These are phyloP conservation scores for Orthosia incerta DNA, from an alignment of 2,888 invertebrate species.

Conservation along the genomic window DNA sequence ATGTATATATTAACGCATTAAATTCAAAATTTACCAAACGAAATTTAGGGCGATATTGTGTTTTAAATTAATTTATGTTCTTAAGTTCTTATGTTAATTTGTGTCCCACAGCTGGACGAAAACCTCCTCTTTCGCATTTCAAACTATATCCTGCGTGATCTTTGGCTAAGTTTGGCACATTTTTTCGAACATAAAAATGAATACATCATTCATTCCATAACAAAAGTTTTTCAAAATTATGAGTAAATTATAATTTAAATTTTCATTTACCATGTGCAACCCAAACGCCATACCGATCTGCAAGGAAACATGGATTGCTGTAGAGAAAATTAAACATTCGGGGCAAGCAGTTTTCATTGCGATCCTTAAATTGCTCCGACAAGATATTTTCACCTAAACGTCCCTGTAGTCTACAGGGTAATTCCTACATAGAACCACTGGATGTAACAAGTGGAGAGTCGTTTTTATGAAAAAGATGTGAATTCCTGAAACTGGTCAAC, in stretches of 20 bases:
- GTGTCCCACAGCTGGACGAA: too few species aligned
- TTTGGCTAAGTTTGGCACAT: too few species aligned
- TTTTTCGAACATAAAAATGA: neutral
- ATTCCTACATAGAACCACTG: constrained; percentile 6
- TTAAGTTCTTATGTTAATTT: too few species aligned
- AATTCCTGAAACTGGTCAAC: neutral
- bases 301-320: neutral
- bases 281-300: neutral
- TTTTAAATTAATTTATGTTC: too few species aligned
- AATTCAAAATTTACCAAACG: too few species aligned
- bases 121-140: too few species aligned
- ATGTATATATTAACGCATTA: too few species aligned
- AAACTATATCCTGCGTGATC: too few species aligned
- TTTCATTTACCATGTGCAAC: neutral
- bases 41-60: too few species aligned
- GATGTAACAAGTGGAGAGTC: neutral
- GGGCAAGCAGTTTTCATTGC: neutral
- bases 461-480: constrained; percentile 17
- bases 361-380: neutral
- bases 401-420: neutral
- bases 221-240: neutral
- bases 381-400: constrained; percentile 21
- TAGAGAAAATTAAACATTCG: neutral
- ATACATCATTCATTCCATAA: neutral
- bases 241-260: neutral